These are phyloP conservation scores for Zonotrichia leucophrys DNA, from an alignment of 2,113 vertebrate genomes.

Conservation along the genomic window DNA sequence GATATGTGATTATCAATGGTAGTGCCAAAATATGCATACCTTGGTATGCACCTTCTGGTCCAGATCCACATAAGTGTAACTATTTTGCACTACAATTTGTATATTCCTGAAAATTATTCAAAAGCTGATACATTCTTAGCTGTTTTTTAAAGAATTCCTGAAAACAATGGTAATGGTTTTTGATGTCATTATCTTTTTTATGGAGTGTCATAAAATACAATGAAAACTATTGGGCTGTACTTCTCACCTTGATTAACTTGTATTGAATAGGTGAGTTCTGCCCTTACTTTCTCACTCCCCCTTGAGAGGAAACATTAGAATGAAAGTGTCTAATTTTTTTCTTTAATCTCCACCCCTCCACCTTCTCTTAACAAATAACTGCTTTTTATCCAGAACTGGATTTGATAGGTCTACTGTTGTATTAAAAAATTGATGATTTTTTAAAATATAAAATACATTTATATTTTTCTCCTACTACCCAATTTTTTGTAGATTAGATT, in stretches of 20 bases:
- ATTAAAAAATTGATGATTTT: neutral
- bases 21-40: neutral
- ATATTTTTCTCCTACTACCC: neutral
- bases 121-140: neutral
- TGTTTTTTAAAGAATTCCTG: neutral
- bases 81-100: neutral
- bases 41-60: neutral
- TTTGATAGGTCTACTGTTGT: neutral
- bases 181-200: neutral
- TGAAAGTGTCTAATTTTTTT: neutral
- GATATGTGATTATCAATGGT: neutral
- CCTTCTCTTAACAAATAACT: neutral
- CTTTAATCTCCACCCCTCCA: neutral
- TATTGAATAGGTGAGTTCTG: neutral
- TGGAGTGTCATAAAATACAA: neutral
- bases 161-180: neutral
- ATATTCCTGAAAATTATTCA: neutral
- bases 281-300: neutral
- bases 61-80: neutral
- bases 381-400: neutral
- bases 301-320: neutral
- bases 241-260: neutral
- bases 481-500: neutral
- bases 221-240: neutral
- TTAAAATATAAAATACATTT: neutral